Percentiles rank a stretch among this genome's conserved stretches.
Conservation (phyloP, 2,888 invertebrate genomes). For the Cerastis leucographa region DNA sequence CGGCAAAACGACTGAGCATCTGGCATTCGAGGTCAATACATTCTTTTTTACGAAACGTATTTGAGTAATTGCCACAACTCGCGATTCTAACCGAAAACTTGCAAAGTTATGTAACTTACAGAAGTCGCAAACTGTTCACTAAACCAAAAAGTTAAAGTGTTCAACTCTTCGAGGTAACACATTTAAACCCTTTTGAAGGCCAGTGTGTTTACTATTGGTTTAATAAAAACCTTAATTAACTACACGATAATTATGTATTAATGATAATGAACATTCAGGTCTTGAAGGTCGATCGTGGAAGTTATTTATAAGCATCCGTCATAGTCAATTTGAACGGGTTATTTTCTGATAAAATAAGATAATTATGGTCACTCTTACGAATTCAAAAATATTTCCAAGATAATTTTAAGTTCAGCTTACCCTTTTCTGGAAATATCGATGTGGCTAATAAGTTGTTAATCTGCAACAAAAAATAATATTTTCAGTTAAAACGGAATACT, state of each 20-base stretch:
- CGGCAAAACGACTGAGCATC: constrained; percentile 51
- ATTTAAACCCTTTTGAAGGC: constrained; percentile 16
- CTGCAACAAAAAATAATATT: constrained; percentile 52
- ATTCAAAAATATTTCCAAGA: not conserved
- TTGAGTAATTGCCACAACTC: constrained; percentile 52
- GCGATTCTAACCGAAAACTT: constrained; percentile 42
- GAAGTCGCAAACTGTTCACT: constrained; percentile 17
- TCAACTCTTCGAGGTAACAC: constrained; percentile 1
- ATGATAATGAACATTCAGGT: constrained; percentile 44
- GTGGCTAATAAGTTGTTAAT: constrained; percentile 13
- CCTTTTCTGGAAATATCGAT: constrained; percentile 28
- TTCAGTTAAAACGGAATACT: not conserved
- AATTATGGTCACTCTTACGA: not conserved
- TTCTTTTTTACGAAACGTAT: constrained; percentile 60
- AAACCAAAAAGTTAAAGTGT: not conserved
- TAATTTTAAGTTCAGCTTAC: constrained; percentile 36
- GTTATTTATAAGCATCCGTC: constrained; percentile 34
- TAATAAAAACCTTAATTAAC: constrained; percentile 22
- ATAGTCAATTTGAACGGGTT: constrained; percentile 23
- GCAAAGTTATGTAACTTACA: constrained; percentile 25
- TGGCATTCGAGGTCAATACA: constrained; percentile 59
- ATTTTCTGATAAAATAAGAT: constrained; percentile 16
- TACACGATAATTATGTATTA: constrained; percentile 36
- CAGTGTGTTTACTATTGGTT: constrained; percentile 17
- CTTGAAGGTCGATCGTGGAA: constrained; percentile 40